Evolutionary conservation across 2,888 invertebrate species (phyloP).

Genomic region (Cerceris ruficornis): DNA sequence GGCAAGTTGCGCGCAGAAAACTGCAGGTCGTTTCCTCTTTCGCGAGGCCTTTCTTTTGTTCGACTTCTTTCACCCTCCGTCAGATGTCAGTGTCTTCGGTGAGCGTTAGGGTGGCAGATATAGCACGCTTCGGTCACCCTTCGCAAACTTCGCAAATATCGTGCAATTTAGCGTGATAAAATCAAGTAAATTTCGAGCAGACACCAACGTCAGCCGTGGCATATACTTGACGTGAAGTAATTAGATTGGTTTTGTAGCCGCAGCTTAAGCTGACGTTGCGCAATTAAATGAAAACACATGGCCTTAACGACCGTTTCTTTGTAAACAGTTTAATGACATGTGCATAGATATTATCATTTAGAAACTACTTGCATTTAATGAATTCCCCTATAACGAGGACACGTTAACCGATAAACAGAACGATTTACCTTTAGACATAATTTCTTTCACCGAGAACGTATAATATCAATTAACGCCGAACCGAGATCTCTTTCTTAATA

Average conservation of each 20-base stretch:
- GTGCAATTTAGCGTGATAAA: not conserved
- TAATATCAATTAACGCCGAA: not conserved
- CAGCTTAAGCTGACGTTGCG: constrained; percentile 24
- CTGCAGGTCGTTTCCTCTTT: constrained; percentile 42
- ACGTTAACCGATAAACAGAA: constrained; percentile 49
- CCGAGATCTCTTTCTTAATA: not conserved
- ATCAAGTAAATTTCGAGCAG: too few species aligned
- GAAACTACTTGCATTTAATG: constrained; percentile 39
- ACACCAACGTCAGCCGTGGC: not conserved
- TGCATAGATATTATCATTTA: constrained; percentile 33
- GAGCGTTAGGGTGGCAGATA: constrained; percentile 1
- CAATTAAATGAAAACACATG: constrained; percentile 30
- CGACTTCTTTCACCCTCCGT: constrained; percentile 58
- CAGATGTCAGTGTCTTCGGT: constrained; percentile 63
- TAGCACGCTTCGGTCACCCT: not conserved
- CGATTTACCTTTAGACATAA: constrained; percentile 5
- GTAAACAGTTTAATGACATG: constrained; percentile 58
- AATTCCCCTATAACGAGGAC: constrained; percentile 49
- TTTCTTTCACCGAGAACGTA: constrained; percentile 5
- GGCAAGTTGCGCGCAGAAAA: constrained; percentile 40
- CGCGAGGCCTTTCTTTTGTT: constrained; percentile 40
- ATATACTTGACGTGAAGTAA: constrained; percentile 3
- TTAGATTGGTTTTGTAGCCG: constrained; percentile 23
- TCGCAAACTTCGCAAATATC: not conserved
- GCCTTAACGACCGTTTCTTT: constrained; percentile 40